phyloP scores from a whole-genome alignment of 2,797 vertebrate genomes.

The Acanthopagrus latus region DNA sequence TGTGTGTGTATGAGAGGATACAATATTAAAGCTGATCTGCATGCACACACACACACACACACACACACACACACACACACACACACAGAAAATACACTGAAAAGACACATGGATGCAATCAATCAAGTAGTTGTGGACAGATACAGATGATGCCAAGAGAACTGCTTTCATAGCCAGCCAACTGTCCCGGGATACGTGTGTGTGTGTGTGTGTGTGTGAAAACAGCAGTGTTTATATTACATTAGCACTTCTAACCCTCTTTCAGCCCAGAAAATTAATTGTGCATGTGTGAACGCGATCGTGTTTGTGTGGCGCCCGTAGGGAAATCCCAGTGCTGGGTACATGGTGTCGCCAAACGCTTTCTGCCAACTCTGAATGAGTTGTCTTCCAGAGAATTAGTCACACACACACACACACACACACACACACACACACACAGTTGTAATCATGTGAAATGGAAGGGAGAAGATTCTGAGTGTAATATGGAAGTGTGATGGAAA shows the following conservation, averaged over 20 bases:
- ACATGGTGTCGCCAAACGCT: constrained; percentile 41
- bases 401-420: constrained; percentile 18
- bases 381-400: constrained; percentile 44
- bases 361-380: constrained; percentile 51
- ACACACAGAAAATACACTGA: not conserved
- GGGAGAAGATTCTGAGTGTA: not conserved
- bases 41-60: not conserved
- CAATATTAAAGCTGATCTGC: not conserved
- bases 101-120: constrained; percentile 37
- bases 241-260: constrained; percentile 45
- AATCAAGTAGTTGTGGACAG: constrained; percentile 44
- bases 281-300: not conserved
- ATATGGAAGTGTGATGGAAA: not conserved
- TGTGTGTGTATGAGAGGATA: too few relatives aligned
- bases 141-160: constrained; percentile 45
- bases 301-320: constrained; percentile 16
- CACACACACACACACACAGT: not conserved
- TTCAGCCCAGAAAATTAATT: constrained; percentile 37
- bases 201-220: constrained; percentile 32
- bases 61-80: not conserved
- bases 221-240: constrained; percentile 34
- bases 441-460: constrained; percentile 14
- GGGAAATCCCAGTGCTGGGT: constrained; percentile 44
- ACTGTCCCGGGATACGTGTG: constrained; percentile 47
- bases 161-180: constrained; percentile 60